Evolutionary conservation across 2,888 invertebrate genomes (phyloP).

Genomic region (Calephelis perditalis): DNA sequence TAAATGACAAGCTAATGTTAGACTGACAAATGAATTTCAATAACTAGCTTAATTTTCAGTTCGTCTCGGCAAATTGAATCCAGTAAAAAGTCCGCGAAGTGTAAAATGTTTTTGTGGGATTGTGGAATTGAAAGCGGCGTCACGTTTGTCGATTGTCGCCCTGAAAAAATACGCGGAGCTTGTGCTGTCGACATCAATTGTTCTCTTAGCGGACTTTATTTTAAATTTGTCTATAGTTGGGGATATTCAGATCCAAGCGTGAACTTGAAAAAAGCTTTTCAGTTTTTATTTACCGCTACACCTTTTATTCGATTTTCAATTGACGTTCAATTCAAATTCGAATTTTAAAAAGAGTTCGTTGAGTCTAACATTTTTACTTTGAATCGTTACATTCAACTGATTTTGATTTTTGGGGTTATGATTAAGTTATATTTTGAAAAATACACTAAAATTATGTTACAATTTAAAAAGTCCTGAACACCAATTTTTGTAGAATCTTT

Average conservation of each 20-base stretch:
- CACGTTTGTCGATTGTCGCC: constrained; percentile 24
- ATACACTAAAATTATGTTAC: no score
- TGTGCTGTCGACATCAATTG: constrained; percentile 19
- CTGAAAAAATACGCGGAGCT: constrained; percentile 20
- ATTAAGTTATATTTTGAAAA: no score
- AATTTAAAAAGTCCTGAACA: no score
- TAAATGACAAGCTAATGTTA: neutral
- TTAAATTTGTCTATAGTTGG: constrained; percentile 18
- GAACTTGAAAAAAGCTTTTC: constrained; percentile 1
- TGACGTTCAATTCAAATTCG: no score
- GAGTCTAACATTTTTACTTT: no score
- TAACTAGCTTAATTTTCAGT: constrained; percentile 12
- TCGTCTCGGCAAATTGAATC: constrained; percentile 27
- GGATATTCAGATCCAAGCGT: neutral
- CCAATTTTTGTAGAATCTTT: no score
- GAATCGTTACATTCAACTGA: no score
- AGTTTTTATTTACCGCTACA: neutral
- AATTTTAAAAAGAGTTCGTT: no score
- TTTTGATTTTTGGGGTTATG: no score
- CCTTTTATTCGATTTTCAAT: neutral
- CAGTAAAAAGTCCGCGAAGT: constrained; percentile 26
- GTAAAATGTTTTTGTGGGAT: constrained; percentile 28
- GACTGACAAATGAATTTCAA: constrained; percentile 6
- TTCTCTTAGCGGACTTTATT: constrained; percentile 23
- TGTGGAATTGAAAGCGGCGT: constrained; percentile 30